These are phyloP conservation scores for Drosophila recens DNA, from an alignment of 2,888 invertebrate genomes.

Conservation along the genomic window DNA sequence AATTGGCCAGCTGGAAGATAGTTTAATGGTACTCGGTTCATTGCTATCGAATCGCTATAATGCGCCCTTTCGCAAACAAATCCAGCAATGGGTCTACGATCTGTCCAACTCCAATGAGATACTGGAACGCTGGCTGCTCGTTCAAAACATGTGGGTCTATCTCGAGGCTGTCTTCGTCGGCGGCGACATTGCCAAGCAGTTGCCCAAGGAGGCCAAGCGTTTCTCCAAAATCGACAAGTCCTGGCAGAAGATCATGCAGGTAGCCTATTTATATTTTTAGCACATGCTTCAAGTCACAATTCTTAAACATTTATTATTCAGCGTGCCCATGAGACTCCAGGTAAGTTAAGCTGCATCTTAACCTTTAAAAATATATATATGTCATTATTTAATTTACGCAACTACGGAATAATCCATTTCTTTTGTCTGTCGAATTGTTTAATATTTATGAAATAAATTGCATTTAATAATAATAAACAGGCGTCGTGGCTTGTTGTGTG, in stretches of 20 bases:
- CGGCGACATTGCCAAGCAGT: constrained; percentile 98
- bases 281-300: constrained; percentile 5
- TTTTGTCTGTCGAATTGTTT: background rate
- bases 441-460: background rate
- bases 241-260: constrained; percentile 98
- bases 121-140: constrained; percentile 96
- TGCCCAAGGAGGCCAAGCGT: constrained; percentile 96
- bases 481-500: constrained; percentile 96
- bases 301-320: constrained; percentile 89
- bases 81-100: constrained; percentile 97
- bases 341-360: constrained; percentile 81
- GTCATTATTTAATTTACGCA: background rate
- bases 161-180: constrained; percentile 99
- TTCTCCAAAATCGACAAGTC: constrained; percentile 99
- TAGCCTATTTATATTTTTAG: background rate
- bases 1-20: constrained; percentile 97
- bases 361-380: background rate
- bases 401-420: background rate
- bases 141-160: constrained; percentile 99
- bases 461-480: constrained; percentile 26
- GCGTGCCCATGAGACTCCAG: constrained; percentile 97
- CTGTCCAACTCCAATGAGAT: constrained; percentile 98
- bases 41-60: constrained; percentile 98
- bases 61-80: constrained; percentile 97
- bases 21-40: constrained; percentile 98